Conservation (phyloP, 2,888 invertebrate genomes). For the Pollenia amentaria region DNA sequence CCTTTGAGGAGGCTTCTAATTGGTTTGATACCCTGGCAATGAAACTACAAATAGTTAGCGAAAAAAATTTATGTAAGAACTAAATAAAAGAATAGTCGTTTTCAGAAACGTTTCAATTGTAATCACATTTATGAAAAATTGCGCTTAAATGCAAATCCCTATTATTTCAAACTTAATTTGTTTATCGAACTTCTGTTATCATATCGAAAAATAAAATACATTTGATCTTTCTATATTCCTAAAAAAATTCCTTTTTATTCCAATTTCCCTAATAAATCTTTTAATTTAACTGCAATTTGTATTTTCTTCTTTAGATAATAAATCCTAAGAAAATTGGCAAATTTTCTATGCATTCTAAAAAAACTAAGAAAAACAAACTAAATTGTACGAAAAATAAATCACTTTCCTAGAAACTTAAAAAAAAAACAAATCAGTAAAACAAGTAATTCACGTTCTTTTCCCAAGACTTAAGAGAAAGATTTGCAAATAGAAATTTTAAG, state of each 20-base stretch:
- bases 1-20: too few relatives aligned
- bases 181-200: background rate
- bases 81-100: too few relatives aligned
- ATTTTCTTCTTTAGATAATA: constrained; percentile 46
- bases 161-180: too few relatives aligned
- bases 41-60: too few relatives aligned
- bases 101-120: too few relatives aligned
- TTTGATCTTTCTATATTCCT: background rate
- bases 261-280: constrained; percentile 50
- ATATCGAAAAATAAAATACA: background rate
- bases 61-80: too few relatives aligned
- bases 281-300: constrained; percentile 57
- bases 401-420: constrained; percentile 4
- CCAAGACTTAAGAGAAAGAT: background rate
- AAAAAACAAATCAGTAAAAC: constrained; percentile 16
- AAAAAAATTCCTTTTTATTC: background rate
- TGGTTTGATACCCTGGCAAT: too few relatives aligned
- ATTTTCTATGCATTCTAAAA: constrained; percentile 32
- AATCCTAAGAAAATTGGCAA: constrained; percentile 71
- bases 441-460: background rate
- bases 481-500: constrained; percentile 47
- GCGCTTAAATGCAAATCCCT: too few relatives aligned
- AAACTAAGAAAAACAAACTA: constrained; percentile 15
- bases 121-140: too few relatives aligned
- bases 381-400: constrained; percentile 54